Evolutionary conservation across 2,113 vertebrate species (phyloP), one percentile per base, ranked within the genome.

Genomic region (Colistium nudipinnis): DNA sequence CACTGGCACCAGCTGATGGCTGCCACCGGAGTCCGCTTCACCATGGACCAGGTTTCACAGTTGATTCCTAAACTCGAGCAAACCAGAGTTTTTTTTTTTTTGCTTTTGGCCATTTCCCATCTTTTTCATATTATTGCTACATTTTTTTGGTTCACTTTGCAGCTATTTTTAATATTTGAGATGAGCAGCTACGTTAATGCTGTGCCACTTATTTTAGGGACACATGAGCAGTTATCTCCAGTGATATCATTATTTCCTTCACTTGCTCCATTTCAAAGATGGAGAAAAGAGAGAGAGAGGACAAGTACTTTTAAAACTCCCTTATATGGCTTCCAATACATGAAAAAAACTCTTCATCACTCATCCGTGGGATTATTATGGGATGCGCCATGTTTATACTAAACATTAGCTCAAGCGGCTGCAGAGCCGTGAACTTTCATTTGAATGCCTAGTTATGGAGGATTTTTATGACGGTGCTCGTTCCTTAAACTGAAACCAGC

Each of bases 1-100:
- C 98, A 99, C 77, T 99, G 98, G 97, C 86, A 89, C 4, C 96
- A 99, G 79, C 89, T 99, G 62, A 96, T 98, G 95, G 91, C 79
- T 41, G 92, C 93, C 4, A 97, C 94, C 0, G 94, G 95, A 0
- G 94, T 96, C 48, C 84, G 70, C 75, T 97, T 99, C 81, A 89
- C 82, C 51, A 95, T 99, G 96, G 90, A 93, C 19, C 72, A 91
- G 90, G 90, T 91, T 57, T n/a, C n/a, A n/a, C n/a, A n/a, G n/a
- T n/a, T n/a, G n/a, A n/a, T n/a, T n/a, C n/a, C n/a, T n/a, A n/a
- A n/a, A n/a, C n/a, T n/a, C n/a, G 35, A 38, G 13, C 36, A 1
- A 7, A 31, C 30, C 4, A 7, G 30, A 7, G 30, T 57, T 35
- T 17, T n/a, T n/a, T n/a, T n/a, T 22, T 41, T 6, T 13, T 53